phyloP scores from a whole-genome alignment of 2,113 vertebrate species.

The Marcusenius ussheri region DNA sequence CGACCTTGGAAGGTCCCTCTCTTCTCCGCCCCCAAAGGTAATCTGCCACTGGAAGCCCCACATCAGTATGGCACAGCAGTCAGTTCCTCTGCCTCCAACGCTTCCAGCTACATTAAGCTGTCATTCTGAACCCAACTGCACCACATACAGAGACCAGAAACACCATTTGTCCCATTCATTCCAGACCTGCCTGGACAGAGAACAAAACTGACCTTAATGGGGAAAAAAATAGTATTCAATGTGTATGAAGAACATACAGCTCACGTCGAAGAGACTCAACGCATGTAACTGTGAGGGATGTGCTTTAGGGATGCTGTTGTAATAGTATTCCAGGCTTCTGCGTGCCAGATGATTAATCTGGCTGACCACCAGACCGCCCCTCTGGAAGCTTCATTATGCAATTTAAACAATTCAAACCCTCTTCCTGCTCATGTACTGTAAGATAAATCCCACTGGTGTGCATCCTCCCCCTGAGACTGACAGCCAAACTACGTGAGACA shows the following conservation, averaged over 20 bases:
- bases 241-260: background rate
- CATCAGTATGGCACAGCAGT: background rate
- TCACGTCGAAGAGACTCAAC: background rate
- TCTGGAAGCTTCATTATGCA: background rate
- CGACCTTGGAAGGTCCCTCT: background rate
- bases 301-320: background rate
- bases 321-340: background rate
- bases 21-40: background rate
- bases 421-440: background rate
- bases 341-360: background rate
- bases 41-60: background rate
- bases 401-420: conserved; percentile 9
- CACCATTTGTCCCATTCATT: background rate
- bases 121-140: background rate
- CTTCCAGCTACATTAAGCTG: background rate
- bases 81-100: background rate
- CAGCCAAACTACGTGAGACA: background rate
- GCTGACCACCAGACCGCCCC: background rate
- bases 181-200: background rate
- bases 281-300: background rate
- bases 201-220: background rate
- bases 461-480: background rate
- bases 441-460: background rate
- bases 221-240: background rate
- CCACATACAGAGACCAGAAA: background rate